Evolutionary conservation across 2,888 invertebrate species (phyloP), one percentile per base, ranked within the genome.

Genomic region (Panopea generosa): DNA sequence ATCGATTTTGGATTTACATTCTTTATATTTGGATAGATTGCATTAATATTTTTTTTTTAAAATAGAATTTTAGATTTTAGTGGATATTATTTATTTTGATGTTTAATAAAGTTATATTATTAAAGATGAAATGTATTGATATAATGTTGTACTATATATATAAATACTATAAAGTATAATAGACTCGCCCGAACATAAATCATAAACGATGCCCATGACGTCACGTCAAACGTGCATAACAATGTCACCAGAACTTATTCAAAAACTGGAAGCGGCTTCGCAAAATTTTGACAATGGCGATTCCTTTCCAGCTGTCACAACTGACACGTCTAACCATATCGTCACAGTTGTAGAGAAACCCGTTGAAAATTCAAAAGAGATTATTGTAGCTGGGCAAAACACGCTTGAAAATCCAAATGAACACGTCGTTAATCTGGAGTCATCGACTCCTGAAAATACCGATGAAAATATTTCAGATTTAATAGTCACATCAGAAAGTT

Each of bases 171-270:
- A n/a, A n/a, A n/a, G n/a, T n/a, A n/a, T n/a, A n/a, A n/a, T n/a
- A n/a, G n/a, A n/a, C n/a, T n/a, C n/a, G n/a, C n/a, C n/a, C n/a
- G n/a, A n/a, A n/a, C n/a, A n/a, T n/a, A n/a, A n/a, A n/a, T n/a
- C n/a, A n/a, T n/a, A n/a, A n/a, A n/a, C n/a, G n/a, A 75, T 75
- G 75, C 75, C 66, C 45, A 74, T 77, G 78, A 75, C 63, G 62
- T 68, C 69, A 60, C 73, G 60, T 67, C 77, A 72, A 59, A 81
- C 59, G 65, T 56, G 76, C 29, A 63, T 75, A 38, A 70, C 72
- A 60, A 83, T 79, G 76, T 76, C 76, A n/a, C 74, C 72, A 27
- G 72, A 76, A 26, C 38, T 78, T 22, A 27, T 75, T 26, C 77
- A 69, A 20, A 78, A 75, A 49, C 53, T 68, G 2, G 77, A 70